A percentile compares a stretch with the other conserved stretches of the same genome.
Conservation (phyloP, 2,113 vertebrate species). For the Pterocles orientalis region DNA sequence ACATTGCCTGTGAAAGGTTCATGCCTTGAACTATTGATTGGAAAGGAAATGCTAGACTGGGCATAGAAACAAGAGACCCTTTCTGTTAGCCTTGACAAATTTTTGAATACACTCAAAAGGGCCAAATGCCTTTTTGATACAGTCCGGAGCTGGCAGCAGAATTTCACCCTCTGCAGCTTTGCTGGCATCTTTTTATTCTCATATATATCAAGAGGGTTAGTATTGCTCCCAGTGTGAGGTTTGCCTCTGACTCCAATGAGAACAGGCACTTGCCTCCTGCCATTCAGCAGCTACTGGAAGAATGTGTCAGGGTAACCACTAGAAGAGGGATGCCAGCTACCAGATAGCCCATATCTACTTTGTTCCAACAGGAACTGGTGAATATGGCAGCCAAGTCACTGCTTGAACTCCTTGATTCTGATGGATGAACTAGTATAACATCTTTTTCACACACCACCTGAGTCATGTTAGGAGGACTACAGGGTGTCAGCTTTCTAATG, state of each 20-base stretch:
- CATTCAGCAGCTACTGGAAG: background rate
- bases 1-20: slow-evolving; percentile 79
- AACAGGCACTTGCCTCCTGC: background rate
- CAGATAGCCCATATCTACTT: background rate
- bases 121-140: background rate
- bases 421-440: background rate
- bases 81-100: slow-evolving; percentile 3
- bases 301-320: background rate
- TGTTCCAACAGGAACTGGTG: background rate
- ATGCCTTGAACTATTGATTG: slow-evolving; percentile 85
- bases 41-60: slow-evolving; percentile 72
- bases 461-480: background rate
- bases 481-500: slow-evolving; percentile 1
- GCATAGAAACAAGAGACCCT: slow-evolving; percentile 33
- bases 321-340: background rate
- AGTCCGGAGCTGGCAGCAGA: background rate
- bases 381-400: background rate
- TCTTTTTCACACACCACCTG: background rate
- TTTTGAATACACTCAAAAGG: background rate
- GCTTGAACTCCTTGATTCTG: background rate
- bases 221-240: background rate
- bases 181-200: background rate
- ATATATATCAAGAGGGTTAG: background rate
- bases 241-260: background rate
- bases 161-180: background rate